Base-by-base conservation (phyloP, 2,113 vertebrate genomes). In the Xenus cinereus region DNA sequence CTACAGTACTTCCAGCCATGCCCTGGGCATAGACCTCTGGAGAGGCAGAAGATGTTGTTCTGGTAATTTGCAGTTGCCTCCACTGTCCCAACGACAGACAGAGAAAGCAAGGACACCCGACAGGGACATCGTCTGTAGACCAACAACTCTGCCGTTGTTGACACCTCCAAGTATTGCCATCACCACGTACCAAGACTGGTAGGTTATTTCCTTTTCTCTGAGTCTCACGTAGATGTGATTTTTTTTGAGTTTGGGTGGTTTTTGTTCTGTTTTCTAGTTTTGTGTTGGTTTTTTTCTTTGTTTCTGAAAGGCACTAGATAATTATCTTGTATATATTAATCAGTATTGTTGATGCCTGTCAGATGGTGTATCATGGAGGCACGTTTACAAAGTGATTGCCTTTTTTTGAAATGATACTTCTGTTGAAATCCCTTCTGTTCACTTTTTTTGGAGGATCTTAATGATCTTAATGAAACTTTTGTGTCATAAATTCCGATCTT, bases 131-230 rank as follows among this genome's bases (percentile, higher is more conserved):
- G 90, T 99, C 79, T 98, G 98, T 71, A 98, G 98, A 15, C 99
- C 99, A 0, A 99, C 99, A 11, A 99, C 99, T 3, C 98, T 99
- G 68, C 98, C 99, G 50, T 95, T 99, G 92, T 21, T 90, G 8
- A 96, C 98, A 0, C 98, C 99, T 23, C 99, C 99, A 2, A 99
- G 99, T 88, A 99, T 99, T 22, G 98, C 99, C 41, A 99, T 99
- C 95, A 99, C 99, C 21, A 87, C 98, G 12, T 99, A 99, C 86
- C 98, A 99, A 2, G 98, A 99, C 96, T 98, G 99, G 99, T 99
- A 83, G 97, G 98, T 97, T 75, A 12, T 17, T 93, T 76, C 33
- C 14, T 24, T 56, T 73, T 35, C 6, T 76, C 33, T 59, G 26
- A 18, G 57, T 59, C 71, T 54, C 2, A 37, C 5, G 1, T 13